Conservation (phyloP, 2,113 vertebrate species). For the Pundamilia nyererei region DNA sequence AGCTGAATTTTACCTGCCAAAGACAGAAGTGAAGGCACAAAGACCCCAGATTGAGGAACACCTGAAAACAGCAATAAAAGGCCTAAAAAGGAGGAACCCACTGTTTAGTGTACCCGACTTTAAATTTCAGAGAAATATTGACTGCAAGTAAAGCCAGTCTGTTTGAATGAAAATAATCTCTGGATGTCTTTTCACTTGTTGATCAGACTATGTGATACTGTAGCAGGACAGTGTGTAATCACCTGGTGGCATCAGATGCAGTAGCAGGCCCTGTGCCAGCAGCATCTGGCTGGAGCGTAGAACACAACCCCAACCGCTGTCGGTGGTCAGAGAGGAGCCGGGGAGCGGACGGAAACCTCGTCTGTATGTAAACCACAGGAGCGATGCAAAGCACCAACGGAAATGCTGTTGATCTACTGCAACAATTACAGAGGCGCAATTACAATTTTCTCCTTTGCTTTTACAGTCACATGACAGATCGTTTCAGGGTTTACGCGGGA, state of each 20-base stretch:
- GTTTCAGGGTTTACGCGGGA: background rate
- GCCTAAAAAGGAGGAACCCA: background rate
- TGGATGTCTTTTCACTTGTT: background rate
- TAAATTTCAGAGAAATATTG: background rate
- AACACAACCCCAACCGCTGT: slow-evolving; percentile 90
- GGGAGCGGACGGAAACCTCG: slow-evolving; percentile 75
- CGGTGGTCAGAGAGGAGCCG: slow-evolving; percentile 74
- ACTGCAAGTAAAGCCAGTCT: background rate
- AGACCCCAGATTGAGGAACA: background rate
- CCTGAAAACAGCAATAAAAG: background rate
- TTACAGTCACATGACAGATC: background rate
- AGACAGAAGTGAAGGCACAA: background rate
- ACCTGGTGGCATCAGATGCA: slow-evolving; percentile 80
- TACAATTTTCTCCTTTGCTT: background rate
- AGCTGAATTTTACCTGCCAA: background rate
- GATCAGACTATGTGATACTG: background rate
- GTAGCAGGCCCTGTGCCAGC: slow-evolving; percentile 78
- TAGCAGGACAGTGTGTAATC: background rate
- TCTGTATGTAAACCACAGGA: slow-evolving; percentile 86
- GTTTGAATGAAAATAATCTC: background rate
- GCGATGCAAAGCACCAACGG: slow-evolving; percentile 73
- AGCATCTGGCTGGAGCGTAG: slow-evolving; percentile 88
- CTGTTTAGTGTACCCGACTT: background rate
- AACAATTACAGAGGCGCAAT: background rate
- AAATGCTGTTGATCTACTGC: slow-evolving; percentile 76